Base-by-base conservation (phyloP, 2,888 invertebrate species). In the Scaptomyza cyrtandrae region DNA sequence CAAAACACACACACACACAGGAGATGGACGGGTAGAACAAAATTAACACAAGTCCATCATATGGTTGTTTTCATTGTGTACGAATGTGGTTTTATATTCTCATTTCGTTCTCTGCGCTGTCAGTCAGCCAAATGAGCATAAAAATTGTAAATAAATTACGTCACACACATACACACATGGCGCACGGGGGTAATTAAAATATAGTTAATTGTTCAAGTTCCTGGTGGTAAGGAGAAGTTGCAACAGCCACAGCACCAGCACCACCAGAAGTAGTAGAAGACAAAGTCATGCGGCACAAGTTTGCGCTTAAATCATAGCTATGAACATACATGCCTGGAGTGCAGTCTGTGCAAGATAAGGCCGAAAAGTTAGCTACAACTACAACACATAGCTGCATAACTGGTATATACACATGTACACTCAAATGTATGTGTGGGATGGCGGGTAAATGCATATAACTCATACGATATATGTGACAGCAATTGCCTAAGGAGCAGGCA, bases 41-140 rank as follows among this genome's bases (percentile, higher is more conserved):
- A 89, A 87, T 89, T 75, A 89, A 86, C 88, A 79, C 65, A 89
- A 90, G 90, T 71, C 68, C 67, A 55, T 75, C 83, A 67, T 48
- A 50, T 53, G 54, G 55, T 29, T 58, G 63, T 43, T 60, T 53
- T 41, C 57, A 64, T 62, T 64, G 49, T 63, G 50, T 44, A 35
- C 60, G 44, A 11, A 27, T 61, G 64, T 56, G 63, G 59, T 66
- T 71, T 60, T 55, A 50, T 49, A 53, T 66, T 37, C n/a, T 52
- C 37, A 52, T 68, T 69, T 64, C 60, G 63, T 65, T 50, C 50
- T 56, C 60, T 66, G 54, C 60, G 46, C 76, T 72, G 72, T 71
- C 78, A 68, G 68, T 81, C 78, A 74, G 74, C 68, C 60, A 78
- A 81, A 81, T 69, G 71, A 81, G 79, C 71, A 75, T n/a, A 75